Base-by-base conservation (phyloP, 2,888 invertebrate species). In the Cheilosia urbana region DNA sequence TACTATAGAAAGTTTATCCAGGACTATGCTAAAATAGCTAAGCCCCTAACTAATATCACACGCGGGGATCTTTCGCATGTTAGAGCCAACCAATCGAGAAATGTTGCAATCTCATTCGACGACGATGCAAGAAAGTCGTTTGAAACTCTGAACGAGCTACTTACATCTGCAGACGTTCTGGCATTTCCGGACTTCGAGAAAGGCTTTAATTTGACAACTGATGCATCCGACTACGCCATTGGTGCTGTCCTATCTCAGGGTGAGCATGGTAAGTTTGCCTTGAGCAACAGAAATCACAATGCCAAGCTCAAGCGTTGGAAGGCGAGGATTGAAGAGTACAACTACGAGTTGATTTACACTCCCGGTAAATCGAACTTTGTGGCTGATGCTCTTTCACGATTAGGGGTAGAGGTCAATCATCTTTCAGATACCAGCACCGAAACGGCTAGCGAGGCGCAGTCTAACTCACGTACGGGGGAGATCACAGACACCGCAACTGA, bases 261-360 rank as follows among this genome's bases (percentile, higher is more conserved):
- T 5, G 49, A 60, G 5, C 58, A 42, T 37, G 71, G 51, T n/a
- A 68, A 68, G 1, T 82, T 77, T 37, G 24, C 72, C 4, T 17
- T 68, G 11, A 63, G 63, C 11, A 78, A 62, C 40, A 47, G 78
- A n/a, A 73, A 83, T 42, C 53, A 66, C 21, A 77, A 83, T 11
- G 62, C 75, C 4, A 79, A 79, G n/a, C 62, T 79, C 2, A 84
- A 79, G 15, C 65, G 62, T 1, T 83, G 62, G 72, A 77, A 77
- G 21, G 65, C 76, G 1, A 65, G 42, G 5, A 55, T 75, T 34
- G 75, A 69, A 34, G 69, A 53, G 37, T 68, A 51, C 7, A 68
- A 62, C 40, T 60, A 60, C 24, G 53, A 77, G 24, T 42, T 66
- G 51, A 58, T 76, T 53, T 85, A 63, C 51, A 76, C 60, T 65